A percentile compares a stretch with the other conserved stretches of the same genome.
Evolutionary conservation across 2,113 vertebrate species (phyloP).

Genomic region (pig (Sus scrofa)): DNA sequence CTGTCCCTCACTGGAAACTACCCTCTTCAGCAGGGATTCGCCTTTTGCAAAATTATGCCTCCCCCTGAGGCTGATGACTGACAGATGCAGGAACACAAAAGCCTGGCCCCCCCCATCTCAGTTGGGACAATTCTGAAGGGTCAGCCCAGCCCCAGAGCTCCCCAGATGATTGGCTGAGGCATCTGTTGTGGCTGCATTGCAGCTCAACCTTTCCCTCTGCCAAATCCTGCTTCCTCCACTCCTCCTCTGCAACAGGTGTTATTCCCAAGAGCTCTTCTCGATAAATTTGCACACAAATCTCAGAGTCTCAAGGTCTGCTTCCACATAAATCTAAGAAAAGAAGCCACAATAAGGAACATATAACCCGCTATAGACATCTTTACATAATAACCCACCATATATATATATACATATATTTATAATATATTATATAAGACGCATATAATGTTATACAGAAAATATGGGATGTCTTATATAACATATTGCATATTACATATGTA

Average conservation of each 20-base stretch:
- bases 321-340: slow-evolving; percentile 73
- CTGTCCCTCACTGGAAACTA: neutral
- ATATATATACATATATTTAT: slow-evolving; percentile 35
- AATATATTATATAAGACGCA: slow-evolving; percentile 70
- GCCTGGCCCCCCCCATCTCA: neutral
- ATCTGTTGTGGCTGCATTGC: slow-evolving; percentile 28
- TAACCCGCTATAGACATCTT: slow-evolving; percentile 56
- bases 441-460: slow-evolving; percentile 48
- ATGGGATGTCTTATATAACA: slow-evolving; percentile 60
- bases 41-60: neutral
- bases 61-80: neutral
- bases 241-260: slow-evolving; percentile 34
- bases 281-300: slow-evolving; percentile 44
- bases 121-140: neutral
- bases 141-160: neutral
- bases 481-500: slow-evolving; percentile 23
- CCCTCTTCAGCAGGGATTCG: neutral
- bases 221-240: slow-evolving; percentile 12
- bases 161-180: neutral
- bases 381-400: slow-evolving; percentile 51
- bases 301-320: slow-evolving; percentile 62
- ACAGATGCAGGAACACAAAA: slow-evolving; percentile 27
- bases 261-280: slow-evolving; percentile 43
- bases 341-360: slow-evolving; percentile 73
- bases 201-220: slow-evolving; percentile 58